Base-by-base conservation (phyloP, 2,797 vertebrate genomes). In the Neosilurus hyrtlii region DNA sequence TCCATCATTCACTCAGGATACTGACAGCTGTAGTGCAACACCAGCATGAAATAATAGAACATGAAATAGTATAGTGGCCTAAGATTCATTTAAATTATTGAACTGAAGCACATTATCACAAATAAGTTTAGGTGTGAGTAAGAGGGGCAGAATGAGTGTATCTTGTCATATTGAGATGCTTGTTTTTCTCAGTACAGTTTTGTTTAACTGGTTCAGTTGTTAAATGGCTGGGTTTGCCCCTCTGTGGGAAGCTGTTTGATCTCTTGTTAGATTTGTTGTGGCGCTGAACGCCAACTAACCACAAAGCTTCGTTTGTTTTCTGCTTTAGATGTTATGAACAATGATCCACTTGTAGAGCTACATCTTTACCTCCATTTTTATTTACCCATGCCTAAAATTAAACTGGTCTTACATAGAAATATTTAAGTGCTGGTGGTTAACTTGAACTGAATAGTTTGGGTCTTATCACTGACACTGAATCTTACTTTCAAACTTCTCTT, bases 321-420 rank as follows among this genome's bases (percentile, higher is more conserved):
- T 65, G 16, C 76, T 79, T 78, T 78, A 65, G 43, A 78, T 65
- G 76, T 65, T 26, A 18, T 52, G n/a, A 51, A 65, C 76, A 65
- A 65, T 78, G n/a, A n/a, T 78, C n/a, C 52, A 20, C 35, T 52
- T 79, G 43, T 65, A 52, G 43, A 65, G 16, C 24, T 65, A 30
- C 16, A 14, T 30, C 43, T 52, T 79, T 52, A 11, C 24, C 35
- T 70, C 20, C 20, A 7, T 30, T 56, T 71, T 59, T 75, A 30
- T 74, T 3, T 37, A 35, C 35, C 57, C 1, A 37, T 37, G 3
- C 16, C 7, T 63, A 14, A 77, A 77, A 49, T 49, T 9, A 49
- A 26, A 52, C 63, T 26, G 11, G 16, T 3, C 49, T n/a, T 51
- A 14, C 59, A 65, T 30, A 78, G 9, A 52, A 63, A 16, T 0